Percentiles rank a stretch among this genome's conserved stretches.
phyloP scores from a whole-genome alignment of 2,113 vertebrate species.

The Anhinga rufa region DNA sequence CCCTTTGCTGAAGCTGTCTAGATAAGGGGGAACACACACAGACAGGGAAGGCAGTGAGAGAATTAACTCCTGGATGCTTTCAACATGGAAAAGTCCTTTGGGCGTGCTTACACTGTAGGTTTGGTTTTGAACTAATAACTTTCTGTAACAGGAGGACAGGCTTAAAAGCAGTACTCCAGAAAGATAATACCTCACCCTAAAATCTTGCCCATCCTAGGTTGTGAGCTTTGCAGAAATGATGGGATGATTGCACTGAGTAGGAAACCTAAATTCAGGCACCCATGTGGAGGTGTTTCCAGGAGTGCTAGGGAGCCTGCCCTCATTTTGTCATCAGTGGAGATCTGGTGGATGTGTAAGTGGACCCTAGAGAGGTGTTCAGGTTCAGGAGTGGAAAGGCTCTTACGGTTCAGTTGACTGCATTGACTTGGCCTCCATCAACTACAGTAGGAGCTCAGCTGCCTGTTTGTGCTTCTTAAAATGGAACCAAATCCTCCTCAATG shows the following conservation, averaged over 20 bases:
- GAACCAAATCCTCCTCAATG: background rate
- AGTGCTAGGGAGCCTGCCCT: background rate
- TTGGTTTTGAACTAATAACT: background rate
- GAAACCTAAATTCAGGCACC: background rate
- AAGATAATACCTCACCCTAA: background rate
- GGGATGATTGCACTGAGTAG: background rate
- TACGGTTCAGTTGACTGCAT: rapidly evolving
- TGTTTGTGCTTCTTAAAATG: background rate
- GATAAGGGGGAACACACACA: background rate
- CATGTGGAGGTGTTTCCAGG: background rate
- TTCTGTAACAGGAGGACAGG: background rate
- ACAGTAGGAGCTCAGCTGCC: background rate
- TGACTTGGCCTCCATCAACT: background rate
- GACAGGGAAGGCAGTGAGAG: background rate
- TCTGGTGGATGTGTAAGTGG: background rate
- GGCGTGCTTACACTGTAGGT: background rate
- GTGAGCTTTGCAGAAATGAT: background rate
- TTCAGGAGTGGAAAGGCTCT: background rate
- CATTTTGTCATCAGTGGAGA: background rate
- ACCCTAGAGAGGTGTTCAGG: background rate
- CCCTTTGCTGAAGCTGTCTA: background rate
- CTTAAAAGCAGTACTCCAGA: background rate
- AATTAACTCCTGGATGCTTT: background rate
- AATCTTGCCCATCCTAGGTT: background rate
- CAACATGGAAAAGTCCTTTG: background rate